Evolutionary conservation across 2,113 vertebrate genomes (phyloP).

Genomic region (Antidorcas marsupialis): DNA sequence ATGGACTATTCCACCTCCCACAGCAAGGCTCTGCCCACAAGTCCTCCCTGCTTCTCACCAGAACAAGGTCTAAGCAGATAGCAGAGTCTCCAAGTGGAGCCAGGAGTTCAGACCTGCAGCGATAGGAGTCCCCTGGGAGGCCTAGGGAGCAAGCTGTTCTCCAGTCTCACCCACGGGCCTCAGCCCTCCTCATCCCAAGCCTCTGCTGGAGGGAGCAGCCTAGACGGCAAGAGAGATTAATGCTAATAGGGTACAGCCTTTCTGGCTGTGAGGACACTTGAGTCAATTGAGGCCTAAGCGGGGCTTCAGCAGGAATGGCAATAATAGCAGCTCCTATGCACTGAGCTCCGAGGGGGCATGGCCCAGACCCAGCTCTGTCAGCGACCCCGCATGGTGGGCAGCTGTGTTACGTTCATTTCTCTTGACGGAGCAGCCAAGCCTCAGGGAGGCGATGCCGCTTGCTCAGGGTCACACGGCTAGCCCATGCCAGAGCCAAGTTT

Average conservation of each 20-base stretch:
- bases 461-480: not conserved
- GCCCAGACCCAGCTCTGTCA: not conserved
- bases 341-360: accelerated
- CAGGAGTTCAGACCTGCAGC: too few relatives aligned
- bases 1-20: not conserved
- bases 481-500: not conserved
- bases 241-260: not conserved
- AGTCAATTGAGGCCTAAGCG: not conserved
- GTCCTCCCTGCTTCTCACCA: not conserved
- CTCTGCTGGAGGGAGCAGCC: not conserved
- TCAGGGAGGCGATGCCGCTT: not conserved
- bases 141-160: not conserved
- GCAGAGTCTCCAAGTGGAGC: not conserved
- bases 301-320: not conserved
- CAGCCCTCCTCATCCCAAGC: not conserved
- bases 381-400: too few relatives aligned
- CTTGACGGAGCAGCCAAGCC: not conserved
- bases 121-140: not conserved
- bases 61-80: not conserved
- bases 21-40: not conserved
- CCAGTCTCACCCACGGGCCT: not conserved
- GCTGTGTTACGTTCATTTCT: not conserved
- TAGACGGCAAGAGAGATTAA: not conserved
- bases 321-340: accelerated
- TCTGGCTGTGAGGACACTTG: not conserved